phyloP scores from a whole-genome alignment of 2,797 vertebrate species.

The Sphaeramia orbicularis region DNA sequence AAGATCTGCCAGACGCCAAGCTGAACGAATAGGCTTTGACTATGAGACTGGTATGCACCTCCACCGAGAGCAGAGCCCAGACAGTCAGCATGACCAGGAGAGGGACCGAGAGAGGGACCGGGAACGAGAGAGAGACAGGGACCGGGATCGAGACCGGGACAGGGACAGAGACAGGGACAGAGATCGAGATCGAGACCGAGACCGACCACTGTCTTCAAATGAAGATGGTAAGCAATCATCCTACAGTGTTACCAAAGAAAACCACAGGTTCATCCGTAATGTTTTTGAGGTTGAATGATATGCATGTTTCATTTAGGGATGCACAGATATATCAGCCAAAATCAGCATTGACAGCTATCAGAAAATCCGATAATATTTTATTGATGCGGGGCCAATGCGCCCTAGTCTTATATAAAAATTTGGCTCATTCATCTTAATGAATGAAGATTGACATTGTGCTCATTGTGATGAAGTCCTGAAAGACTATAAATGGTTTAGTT shows the following conservation, averaged over 20 bases:
- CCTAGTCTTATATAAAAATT: too few species aligned
- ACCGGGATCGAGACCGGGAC: constrained; percentile 49
- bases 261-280: neutral
- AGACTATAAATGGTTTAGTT: too few species aligned
- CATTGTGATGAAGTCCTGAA: too few species aligned
- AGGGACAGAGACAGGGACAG: constrained; percentile 42
- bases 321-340: too few species aligned
- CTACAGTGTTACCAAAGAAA: neutral
- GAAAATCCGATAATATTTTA: too few species aligned
- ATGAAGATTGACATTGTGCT: too few species aligned
- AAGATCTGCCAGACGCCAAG: constrained; percentile 93
- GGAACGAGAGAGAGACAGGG: constrained; percentile 64
- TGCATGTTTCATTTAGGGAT: too few species aligned
- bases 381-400: too few species aligned
- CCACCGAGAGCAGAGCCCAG: constrained; percentile 86
- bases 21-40: constrained; percentile 96
- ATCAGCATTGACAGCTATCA: too few species aligned
- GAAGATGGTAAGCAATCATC: constrained; percentile 81
- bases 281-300: neutral
- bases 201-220: constrained; percentile 77
- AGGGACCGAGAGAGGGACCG: constrained; percentile 80
- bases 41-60: constrained; percentile 97
- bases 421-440: too few species aligned
- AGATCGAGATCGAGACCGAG: constrained; percentile 66
- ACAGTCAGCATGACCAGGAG: constrained; percentile 88